Conservation (phyloP, 2,797 vertebrate genomes). For the Chromis chromis region DNA sequence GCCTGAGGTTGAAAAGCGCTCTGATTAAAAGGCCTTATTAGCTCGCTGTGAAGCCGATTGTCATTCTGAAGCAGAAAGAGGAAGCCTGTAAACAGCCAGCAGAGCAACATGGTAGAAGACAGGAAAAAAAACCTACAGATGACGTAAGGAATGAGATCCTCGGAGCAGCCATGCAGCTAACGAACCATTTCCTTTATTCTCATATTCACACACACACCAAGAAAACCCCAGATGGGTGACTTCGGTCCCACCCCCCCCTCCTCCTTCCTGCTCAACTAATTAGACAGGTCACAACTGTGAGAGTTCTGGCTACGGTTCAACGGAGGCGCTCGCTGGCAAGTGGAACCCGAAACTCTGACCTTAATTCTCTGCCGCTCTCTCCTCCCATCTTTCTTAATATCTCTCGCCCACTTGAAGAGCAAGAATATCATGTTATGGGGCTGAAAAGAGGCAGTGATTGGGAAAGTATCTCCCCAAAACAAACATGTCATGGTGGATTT, state of each 20-base stretch:
- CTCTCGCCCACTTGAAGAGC: constrained; percentile 61
- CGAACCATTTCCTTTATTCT: constrained; percentile 77
- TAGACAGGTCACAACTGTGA: constrained; percentile 79
- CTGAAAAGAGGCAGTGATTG: constrained; percentile 67
- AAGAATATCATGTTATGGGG: constrained; percentile 64
- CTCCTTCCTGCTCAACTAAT: constrained; percentile 70
- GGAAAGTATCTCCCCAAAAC: constrained; percentile 69
- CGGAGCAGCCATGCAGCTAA: constrained; percentile 66
- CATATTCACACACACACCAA: constrained; percentile 65
- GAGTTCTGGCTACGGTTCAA: constrained; percentile 76
- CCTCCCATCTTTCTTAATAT: constrained; percentile 50
- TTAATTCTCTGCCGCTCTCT: constrained; percentile 52
- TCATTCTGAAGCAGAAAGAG: constrained; percentile 70
- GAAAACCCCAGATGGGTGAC: constrained; percentile 61
- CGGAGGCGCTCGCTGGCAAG: constrained; percentile 70
- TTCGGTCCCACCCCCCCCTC: constrained; percentile 36
- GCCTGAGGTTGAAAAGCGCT: constrained; percentile 73
- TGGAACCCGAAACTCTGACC: constrained; percentile 74
- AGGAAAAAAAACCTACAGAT: constrained; percentile 45
- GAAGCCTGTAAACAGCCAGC: constrained; percentile 59
- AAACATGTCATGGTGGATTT: constrained; percentile 77
- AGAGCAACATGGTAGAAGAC: constrained; percentile 50
- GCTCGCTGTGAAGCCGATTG: constrained; percentile 72
- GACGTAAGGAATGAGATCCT: constrained; percentile 78
- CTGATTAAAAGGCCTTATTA: constrained; percentile 84